Conservation (phyloP, 2,797 vertebrate species). For the Falco biarmicus region DNA sequence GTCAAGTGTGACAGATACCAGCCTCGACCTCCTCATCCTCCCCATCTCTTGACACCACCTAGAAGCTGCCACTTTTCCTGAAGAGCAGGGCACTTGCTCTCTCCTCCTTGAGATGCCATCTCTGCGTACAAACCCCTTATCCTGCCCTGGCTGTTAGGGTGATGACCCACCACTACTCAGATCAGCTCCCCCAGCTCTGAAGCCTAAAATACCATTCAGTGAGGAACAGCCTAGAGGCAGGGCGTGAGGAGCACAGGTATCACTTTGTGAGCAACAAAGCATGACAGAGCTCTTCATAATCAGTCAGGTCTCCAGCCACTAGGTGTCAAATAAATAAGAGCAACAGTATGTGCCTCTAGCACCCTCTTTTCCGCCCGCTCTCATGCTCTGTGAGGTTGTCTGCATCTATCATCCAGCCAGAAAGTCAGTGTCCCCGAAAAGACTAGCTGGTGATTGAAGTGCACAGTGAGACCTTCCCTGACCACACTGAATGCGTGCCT, state of each 20-base stretch:
- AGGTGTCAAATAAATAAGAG: neutral
- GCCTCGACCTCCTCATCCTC: neutral
- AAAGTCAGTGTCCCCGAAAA: neutral
- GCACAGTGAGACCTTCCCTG: neutral
- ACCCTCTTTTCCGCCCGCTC: neutral
- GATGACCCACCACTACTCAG: neutral
- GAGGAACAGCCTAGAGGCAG: neutral
- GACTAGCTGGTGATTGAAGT: neutral
- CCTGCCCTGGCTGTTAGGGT: neutral
- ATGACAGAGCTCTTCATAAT: neutral
- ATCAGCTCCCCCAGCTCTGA: neutral
- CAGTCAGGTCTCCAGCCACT: neutral
- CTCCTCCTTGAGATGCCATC: neutral
- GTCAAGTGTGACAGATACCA: neutral
- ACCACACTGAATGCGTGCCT: neutral
- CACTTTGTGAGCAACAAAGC: neutral
- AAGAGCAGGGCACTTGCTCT: neutral
- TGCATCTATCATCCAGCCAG: neutral
- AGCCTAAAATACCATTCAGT: neutral
- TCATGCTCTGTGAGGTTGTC: neutral
- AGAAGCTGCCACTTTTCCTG: neutral
- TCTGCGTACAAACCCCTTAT: neutral
- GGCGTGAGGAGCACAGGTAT: neutral
- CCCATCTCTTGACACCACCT: neutral
- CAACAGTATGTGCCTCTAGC: neutral